Evolutionary conservation across 2,888 invertebrate genomes (phyloP).

Genomic region (Folsomia candida): DNA sequence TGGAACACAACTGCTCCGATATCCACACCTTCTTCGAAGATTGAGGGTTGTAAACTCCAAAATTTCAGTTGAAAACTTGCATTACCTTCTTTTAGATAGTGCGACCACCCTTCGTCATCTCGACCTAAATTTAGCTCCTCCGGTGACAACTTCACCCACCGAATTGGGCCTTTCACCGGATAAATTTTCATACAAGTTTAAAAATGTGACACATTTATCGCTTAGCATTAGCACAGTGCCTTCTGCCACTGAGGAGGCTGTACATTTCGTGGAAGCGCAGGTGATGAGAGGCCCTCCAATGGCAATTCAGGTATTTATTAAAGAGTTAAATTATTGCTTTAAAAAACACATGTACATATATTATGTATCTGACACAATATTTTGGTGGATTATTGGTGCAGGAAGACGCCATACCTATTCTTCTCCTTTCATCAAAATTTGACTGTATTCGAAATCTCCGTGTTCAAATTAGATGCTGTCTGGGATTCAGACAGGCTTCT

Average conservation of each 20-base stretch:
- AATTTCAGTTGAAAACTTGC: conserved; percentile 39
- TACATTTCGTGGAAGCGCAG: background rate
- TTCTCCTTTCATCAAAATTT: conserved; percentile 20
- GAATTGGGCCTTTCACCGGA: background rate
- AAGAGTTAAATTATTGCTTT: no score
- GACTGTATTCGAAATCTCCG: conserved; percentile 18
- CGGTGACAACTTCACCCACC: background rate
- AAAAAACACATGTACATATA: no score
- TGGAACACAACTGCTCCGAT: conserved; percentile 18
- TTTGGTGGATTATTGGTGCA: background rate
- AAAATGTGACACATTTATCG: conserved; percentile 20
- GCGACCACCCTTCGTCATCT: background rate
- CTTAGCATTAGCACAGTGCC: conserved; percentile 33
- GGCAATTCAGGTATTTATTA: no score
- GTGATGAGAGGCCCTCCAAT: background rate
- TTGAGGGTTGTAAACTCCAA: conserved; percentile 33
- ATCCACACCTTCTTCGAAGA: conserved; percentile 27
- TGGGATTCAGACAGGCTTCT: conserved; percentile 37
- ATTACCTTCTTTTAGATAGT: conserved; percentile 31
- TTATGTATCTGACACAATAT: background rate
- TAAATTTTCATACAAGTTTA: conserved; percentile 27
- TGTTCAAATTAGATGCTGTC: conserved; percentile 10
- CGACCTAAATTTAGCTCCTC: background rate
- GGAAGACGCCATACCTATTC: background rate
- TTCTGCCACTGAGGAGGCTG: background rate